Conservation (phyloP, 1,140 invertebrate genomes). For the Calephelis nemesis region DNA sequence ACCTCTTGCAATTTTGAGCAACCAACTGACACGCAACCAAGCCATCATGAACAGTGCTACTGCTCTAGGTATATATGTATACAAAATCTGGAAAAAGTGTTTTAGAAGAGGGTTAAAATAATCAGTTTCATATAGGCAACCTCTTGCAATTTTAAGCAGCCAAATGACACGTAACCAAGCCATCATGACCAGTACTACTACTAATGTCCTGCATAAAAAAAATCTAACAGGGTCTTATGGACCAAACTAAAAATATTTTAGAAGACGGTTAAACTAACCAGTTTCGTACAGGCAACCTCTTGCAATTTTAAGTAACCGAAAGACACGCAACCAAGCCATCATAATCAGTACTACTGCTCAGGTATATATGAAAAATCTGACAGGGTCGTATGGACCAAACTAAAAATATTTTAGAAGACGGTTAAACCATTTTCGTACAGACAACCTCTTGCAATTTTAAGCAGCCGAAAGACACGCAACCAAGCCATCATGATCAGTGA, state of each 20-base stretch:
- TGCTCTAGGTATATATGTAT: too few species aligned
- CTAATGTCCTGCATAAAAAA: too few species aligned
- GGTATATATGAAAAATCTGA: too few species aligned
- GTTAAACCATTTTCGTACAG: not conserved
- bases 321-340: constrained; percentile 33
- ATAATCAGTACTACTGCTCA: too few species aligned
- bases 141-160: not conserved
- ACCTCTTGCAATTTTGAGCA: not conserved
- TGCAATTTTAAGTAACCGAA: not conserved
- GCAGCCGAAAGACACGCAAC: constrained; percentile 26
- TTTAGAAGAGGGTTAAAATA: not conserved
- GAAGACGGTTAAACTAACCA: not conserved
- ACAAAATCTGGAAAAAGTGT: too few species aligned
- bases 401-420: too few species aligned
- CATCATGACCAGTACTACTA: too few species aligned
- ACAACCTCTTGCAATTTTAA: constrained; percentile 1
- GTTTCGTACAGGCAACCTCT: not conserved
- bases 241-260: too few species aligned
- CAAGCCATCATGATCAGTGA: constrained; percentile 49
- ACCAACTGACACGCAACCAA: constrained; percentile 31
- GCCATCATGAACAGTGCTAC: not conserved
- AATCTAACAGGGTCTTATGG: too few species aligned
- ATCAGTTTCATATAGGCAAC: not conserved
- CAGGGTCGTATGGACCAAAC: too few species aligned
- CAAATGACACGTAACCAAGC: constrained; percentile 34